phyloP scores from a whole-genome alignment of 2,797 vertebrate species.

The Dendrocincla tyrannina region DNA sequence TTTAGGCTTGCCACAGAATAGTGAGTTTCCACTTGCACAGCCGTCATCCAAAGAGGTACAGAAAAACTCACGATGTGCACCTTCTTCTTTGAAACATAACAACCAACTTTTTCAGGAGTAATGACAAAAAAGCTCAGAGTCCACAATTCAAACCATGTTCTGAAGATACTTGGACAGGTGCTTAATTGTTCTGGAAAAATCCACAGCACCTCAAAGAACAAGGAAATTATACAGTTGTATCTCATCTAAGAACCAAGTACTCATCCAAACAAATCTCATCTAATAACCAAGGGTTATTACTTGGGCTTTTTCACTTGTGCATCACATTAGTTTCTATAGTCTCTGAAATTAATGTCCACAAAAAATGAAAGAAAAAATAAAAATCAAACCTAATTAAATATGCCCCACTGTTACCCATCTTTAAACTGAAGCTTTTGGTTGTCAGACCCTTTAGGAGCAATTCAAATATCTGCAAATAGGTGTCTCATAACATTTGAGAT shows the following conservation, averaged over 20 bases:
- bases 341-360: neutral
- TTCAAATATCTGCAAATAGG: neutral
- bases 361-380: neutral
- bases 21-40: neutral
- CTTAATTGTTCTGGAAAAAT: neutral
- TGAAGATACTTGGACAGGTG: neutral
- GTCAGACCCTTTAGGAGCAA: neutral
- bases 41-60: neutral
- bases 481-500: neutral
- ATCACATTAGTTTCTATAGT: neutral
- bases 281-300: neutral
- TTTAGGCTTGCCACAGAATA: neutral
- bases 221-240: neutral
- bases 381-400: neutral
- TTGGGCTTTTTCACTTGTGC: neutral
- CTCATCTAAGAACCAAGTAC: neutral
- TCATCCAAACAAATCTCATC: neutral
- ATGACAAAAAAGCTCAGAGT: neutral
- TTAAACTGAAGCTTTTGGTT: neutral
- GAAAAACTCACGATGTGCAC: neutral
- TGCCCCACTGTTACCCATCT: neutral
- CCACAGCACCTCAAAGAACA: neutral
- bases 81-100: neutral
- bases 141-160: neutral
- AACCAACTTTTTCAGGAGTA: neutral